Evolutionary conservation across 2,888 invertebrate species (phyloP), one percentile per base, ranked within the genome.

Genomic region (Podabrus alpinus): DNA sequence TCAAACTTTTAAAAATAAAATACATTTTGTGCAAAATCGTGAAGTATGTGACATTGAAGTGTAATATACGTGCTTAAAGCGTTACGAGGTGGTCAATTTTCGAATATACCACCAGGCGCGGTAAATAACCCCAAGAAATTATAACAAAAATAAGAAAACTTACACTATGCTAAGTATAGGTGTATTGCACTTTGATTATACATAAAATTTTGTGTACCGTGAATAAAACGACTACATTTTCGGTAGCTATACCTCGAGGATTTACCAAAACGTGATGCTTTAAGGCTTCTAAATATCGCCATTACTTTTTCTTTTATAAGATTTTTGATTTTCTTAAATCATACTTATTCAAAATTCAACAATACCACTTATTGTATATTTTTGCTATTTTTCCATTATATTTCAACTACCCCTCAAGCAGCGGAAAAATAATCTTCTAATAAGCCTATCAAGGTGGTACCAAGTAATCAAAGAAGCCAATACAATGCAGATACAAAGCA

Each of bases 1-100:
- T 16, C 25, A 29, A 74, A 71, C 68, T 71, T 68, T 29, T 21
- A 21, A 59, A 19, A 29, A 72, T 21, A 24, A 59, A 59, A 15
- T 64, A 62, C 59, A 16, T 71, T 67, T 61, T 66, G n/a, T 69
- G 25, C 25, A 24, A 59, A 73, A 68, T 75, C 75, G 75, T 75
- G 75, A 75, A 72, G 62, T 59, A 64, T 19, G 62, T 64, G 16
- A 64, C 62, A 21, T 19, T 21, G 62, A 64, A 45, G 45, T 45
- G 45, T 45, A 45, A 45, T 45, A n/a, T 45, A n/a, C 45, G 45
- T 45, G 45, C 45, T 45, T 45, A n/a, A 45, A 45, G n/a, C 45
- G n/a, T 45, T 45, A n/a, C n/a, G 45, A 45, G 45, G n/a, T 45
- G 45, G 45, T 45, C 45, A 45, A 45, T 45, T 45, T 45, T 45